These are phyloP conservation scores for Melanostoma scalare DNA, from an alignment of 2,888 invertebrate species.

Conservation along the genomic window DNA sequence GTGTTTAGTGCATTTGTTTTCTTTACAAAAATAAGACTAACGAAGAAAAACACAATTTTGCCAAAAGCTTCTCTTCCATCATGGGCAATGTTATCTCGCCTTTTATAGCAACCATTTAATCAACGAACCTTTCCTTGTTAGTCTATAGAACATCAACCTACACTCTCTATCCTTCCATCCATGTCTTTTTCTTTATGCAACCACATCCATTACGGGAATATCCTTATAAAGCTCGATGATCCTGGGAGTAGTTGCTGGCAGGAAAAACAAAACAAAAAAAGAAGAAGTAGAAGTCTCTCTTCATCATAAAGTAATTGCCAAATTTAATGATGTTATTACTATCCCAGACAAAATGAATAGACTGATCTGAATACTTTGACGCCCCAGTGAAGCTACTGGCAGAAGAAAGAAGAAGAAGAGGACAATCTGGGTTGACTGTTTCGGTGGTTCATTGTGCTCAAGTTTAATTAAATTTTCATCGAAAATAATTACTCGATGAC, in stretches of 20 bases:
- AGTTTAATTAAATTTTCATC: conserved; percentile 54
- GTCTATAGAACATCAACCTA: no score
- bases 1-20: no score
- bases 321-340: conserved; percentile 70
- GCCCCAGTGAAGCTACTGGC: neutral
- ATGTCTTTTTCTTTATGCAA: conserved; percentile 22
- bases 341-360: conserved; percentile 37
- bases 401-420: no score
- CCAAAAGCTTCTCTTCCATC: no score
- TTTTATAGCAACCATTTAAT: no score
- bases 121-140: no score
- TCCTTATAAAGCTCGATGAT: conserved; percentile 52
- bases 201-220: conserved; percentile 22
- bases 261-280: neutral
- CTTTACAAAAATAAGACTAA: no score
- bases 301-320: conserved; percentile 63
- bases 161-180: no score
- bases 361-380: conserved; percentile 4
- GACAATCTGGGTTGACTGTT: conserved; percentile 7
- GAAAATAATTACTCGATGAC: conserved; percentile 22
- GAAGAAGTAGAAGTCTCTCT: conserved; percentile 31
- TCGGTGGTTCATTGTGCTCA: conserved; percentile 1
- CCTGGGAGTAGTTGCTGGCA: neutral
- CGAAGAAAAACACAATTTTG: no score
- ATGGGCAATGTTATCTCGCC: no score